Evolutionary conservation across 2,113 vertebrate species (phyloP).

Genomic region (Apodemus sylvaticus): DNA sequence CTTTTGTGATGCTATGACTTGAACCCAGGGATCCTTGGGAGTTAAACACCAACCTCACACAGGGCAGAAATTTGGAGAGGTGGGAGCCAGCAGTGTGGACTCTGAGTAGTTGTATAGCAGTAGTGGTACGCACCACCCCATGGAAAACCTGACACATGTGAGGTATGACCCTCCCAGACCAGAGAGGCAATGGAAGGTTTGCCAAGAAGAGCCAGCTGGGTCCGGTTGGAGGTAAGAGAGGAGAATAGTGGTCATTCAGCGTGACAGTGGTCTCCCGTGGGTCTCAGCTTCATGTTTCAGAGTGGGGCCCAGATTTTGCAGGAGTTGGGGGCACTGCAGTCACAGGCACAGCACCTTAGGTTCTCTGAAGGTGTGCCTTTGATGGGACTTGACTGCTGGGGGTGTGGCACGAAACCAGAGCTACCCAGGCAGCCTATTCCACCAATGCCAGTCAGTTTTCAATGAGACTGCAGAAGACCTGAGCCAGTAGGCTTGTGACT

Average conservation of each 20-base stretch:
- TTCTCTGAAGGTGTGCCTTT: constrained; percentile 33
- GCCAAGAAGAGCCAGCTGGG: not conserved
- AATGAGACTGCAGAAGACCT: not conserved
- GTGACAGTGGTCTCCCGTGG: not conserved
- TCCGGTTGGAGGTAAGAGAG: not conserved
- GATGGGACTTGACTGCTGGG: constrained; percentile 51
- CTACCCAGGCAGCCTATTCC: not conserved
- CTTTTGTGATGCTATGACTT: not conserved
- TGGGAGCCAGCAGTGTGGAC: not conserved
- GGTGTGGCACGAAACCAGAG: not conserved
- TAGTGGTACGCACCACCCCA: not conserved
- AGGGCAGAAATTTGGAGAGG: not conserved
- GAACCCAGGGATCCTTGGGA: not conserved
- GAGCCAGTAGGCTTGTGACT: not conserved
- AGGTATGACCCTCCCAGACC: not conserved
- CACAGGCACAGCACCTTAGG: not conserved
- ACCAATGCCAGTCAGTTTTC: constrained; percentile 63
- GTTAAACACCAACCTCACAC: no score
- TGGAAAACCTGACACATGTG: not conserved
- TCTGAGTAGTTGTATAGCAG: no score
- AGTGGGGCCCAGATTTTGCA: not conserved
- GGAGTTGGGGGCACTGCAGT: not conserved
- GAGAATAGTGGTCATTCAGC: not conserved
- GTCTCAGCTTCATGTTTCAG: not conserved
- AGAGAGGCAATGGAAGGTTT: not conserved